Evolutionary conservation across 2,888 invertebrate species (phyloP).

Genomic region (Ceraclea dissimilis): DNA sequence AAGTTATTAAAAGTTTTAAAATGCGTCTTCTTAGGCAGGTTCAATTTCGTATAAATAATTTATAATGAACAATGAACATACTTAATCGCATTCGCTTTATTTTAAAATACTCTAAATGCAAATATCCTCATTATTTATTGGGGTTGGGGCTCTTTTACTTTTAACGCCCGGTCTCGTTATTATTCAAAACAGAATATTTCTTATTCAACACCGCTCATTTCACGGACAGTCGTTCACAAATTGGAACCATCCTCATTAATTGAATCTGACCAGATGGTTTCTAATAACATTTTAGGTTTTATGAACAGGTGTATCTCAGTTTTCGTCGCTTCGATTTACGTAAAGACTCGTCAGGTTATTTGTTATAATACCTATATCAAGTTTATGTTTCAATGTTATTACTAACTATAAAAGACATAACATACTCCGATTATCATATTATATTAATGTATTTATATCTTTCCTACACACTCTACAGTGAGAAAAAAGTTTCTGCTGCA

Average conservation of each 20-base stretch:
- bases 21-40: no score
- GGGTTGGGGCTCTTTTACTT: not conserved
- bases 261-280: not conserved
- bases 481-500: no score
- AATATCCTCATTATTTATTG: not conserved
- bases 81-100: not conserved
- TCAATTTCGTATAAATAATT: not conserved
- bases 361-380: no score
- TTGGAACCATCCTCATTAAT: not conserved
- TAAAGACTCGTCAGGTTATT: no score
- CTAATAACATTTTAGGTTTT: not conserved
- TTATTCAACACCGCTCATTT: not conserved
- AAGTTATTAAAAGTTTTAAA: no score
- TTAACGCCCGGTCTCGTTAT: not conserved
- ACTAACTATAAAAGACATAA: no score
- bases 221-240: not conserved
- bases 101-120: conserved; percentile 2
- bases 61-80: not conserved
- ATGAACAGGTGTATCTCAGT: no score
- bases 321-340: no score
- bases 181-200: not conserved
- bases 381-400: no score
- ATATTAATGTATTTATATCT: no score
- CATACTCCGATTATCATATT: no score
- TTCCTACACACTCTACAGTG: no score